Conservation (phyloP, 2,797 vertebrate species). For the Phoxinus dragarum region DNA sequence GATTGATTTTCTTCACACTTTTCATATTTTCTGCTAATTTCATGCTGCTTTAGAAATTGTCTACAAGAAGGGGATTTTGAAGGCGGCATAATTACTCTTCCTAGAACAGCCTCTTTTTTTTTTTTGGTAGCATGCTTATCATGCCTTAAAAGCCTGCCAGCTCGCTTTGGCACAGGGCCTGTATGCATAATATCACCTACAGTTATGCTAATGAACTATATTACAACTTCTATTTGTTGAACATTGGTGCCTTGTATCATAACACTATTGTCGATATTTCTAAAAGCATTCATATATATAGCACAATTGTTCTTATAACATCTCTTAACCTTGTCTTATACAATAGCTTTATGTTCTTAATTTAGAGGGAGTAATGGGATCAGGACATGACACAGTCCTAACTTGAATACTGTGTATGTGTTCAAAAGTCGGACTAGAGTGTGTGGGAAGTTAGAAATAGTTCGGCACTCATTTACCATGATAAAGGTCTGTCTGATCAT, state of each 20-base stretch:
- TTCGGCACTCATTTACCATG: neutral
- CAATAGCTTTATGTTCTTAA: neutral
- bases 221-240: neutral
- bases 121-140: neutral
- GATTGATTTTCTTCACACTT: conserved; percentile 6
- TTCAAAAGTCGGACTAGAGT: neutral
- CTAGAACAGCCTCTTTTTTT: neutral
- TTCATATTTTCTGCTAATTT: neutral
- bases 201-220: conserved; percentile 3
- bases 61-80: conserved; percentile 6
- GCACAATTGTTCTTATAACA: neutral
- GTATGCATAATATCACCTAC: conserved; percentile 19
- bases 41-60: conserved; percentile 21
- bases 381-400: neutral
- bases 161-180: neutral
- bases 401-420: neutral
- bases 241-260: neutral
- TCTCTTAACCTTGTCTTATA: neutral
- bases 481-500: neutral
- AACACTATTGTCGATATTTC: neutral
- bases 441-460: neutral
- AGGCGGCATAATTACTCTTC: conserved; percentile 12
- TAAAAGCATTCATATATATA: neutral
- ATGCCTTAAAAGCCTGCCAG: conserved; percentile 5
- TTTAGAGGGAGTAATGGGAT: neutral